phyloP scores from a whole-genome alignment of 2,888 invertebrate genomes.

The Scrobipalpa costella region DNA sequence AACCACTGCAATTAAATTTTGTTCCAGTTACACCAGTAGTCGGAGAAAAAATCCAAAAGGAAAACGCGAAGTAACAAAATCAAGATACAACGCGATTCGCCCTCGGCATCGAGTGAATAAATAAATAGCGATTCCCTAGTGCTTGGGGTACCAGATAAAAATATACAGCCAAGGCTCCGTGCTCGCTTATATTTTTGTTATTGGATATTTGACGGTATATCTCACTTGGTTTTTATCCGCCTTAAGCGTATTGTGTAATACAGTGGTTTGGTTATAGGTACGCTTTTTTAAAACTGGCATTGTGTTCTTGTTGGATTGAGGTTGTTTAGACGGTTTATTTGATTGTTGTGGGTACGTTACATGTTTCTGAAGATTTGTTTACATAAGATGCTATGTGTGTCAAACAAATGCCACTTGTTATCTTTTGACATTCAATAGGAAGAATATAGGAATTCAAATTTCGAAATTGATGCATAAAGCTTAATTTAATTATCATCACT shows the following conservation, averaged over 20 bases:
- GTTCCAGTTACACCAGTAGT: slow-evolving; percentile 9
- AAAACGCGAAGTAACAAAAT: slow-evolving; percentile 25
- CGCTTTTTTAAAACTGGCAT: neutral
- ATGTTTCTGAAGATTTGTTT: neutral
- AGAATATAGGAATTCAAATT: neutral
- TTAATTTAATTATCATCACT: too few species aligned
- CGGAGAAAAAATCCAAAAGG: slow-evolving; percentile 23
- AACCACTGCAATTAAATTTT: neutral
- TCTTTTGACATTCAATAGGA: neutral
- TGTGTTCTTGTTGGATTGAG: neutral
- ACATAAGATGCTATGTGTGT: neutral
- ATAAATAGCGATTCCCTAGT: slow-evolving; percentile 29
- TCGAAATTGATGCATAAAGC: too few species aligned
- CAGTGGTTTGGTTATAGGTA: neutral
- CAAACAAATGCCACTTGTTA: slow-evolving; percentile 8
- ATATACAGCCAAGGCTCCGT: slow-evolving; percentile 15
- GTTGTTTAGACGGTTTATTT: slow-evolving; percentile 9
- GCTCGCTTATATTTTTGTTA: slow-evolving; percentile 17
- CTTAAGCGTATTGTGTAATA: slow-evolving; percentile 19
- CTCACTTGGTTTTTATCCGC: slow-evolving; percentile 18
- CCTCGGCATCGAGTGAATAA: slow-evolving; percentile 28
- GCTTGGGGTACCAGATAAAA: slow-evolving; percentile 15
- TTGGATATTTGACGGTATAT: slow-evolving; percentile 19
- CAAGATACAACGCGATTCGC: slow-evolving; percentile 28
- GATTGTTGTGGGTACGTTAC: neutral